Evolutionary conservation across 2,797 vertebrate species (phyloP).

Genomic region (Zonotrichia albicollis): DNA sequence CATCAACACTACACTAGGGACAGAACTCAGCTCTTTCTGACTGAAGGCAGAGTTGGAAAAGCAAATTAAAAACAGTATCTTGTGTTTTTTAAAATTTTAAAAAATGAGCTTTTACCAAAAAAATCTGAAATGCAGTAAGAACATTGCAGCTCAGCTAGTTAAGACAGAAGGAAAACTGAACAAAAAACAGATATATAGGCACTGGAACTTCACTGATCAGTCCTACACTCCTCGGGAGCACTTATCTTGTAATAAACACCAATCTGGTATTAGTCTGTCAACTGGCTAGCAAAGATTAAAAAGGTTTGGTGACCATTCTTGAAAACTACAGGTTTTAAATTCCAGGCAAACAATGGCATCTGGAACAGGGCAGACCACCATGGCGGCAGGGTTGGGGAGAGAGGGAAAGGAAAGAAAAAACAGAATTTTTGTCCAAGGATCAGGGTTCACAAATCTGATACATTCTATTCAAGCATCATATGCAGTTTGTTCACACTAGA

Average conservation of each 20-base stretch:
- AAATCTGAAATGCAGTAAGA: background rate
- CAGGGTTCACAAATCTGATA: background rate
- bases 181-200: background rate
- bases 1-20: background rate
- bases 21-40: background rate
- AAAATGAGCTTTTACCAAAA: background rate
- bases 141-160: background rate
- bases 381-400: fast-evolving
- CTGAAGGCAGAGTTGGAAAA: background rate
- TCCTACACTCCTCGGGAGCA: background rate
- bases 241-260: background rate
- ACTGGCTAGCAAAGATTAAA: background rate
- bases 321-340: background rate
- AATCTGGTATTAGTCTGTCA: background rate
- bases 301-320: background rate
- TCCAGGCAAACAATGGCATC: background rate
- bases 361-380: background rate
- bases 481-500: background rate
- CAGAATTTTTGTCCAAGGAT: background rate
- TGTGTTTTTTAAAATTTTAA: background rate
- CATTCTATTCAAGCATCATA: background rate
- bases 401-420: background rate
- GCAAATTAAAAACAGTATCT: background rate
- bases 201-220: background rate
- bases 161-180: background rate